Evolutionary conservation across 2,113 vertebrate genomes (phyloP).

Genomic region (Chamaea fasciata): DNA sequence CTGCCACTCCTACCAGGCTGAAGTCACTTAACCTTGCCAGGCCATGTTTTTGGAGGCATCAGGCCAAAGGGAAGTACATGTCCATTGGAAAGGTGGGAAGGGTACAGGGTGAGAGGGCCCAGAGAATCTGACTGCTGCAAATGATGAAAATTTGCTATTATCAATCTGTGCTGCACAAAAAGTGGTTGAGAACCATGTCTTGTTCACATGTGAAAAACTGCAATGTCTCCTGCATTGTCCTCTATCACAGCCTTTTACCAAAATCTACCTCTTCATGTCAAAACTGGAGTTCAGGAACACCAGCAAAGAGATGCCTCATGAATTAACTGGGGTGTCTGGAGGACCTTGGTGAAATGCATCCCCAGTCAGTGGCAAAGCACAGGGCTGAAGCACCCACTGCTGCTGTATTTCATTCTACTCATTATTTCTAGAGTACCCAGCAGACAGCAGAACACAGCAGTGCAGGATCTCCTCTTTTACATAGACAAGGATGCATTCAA

Average conservation of each 20-base stretch:
- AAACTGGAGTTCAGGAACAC: neutral
- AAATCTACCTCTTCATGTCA: neutral
- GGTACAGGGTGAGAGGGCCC: neutral
- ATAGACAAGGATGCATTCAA: accelerated
- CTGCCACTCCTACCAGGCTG: neutral
- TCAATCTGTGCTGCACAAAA: neutral
- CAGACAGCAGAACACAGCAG: neutral
- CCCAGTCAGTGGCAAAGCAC: neutral
- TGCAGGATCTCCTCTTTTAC: neutral
- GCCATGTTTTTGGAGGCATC: neutral
- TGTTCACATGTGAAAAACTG: neutral
- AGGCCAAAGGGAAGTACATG: neutral
- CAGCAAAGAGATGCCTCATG: neutral
- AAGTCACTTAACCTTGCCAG: neutral
- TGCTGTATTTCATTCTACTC: neutral
- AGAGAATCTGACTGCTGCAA: neutral
- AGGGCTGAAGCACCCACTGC: neutral
- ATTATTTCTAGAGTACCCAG: neutral
- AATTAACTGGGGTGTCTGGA: neutral
- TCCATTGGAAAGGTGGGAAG: neutral
- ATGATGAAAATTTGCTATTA: neutral
- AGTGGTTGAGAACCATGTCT: neutral
- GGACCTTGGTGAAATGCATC: neutral
- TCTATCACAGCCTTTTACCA: neutral
- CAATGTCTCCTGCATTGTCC: neutral